A percentile compares a stretch with the other conserved stretches of the same genome.
phyloP scores from a whole-genome alignment of 2,888 invertebrate genomes.

The Hyposoter didymator region DNA sequence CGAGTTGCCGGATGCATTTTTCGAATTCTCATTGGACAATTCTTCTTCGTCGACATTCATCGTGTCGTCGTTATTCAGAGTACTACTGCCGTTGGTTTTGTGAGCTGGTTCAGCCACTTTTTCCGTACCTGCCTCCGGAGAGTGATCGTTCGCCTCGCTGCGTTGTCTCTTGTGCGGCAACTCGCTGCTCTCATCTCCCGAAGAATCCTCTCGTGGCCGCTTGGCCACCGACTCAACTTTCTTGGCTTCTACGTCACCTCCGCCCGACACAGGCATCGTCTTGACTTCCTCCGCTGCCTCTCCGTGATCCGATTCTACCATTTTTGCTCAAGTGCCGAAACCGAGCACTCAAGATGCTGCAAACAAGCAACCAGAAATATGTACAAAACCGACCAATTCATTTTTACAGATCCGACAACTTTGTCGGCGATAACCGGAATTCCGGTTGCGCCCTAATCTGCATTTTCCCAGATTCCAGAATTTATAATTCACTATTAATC shows the following conservation, averaged over 20 bases:
- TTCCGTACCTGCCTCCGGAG: slow-evolving; percentile 69
- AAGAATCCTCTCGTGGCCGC: slow-evolving; percentile 71
- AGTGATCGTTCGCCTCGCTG: slow-evolving; percentile 54
- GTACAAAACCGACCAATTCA: background rate
- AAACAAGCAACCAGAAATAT: slow-evolving; percentile 6
- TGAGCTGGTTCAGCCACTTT: slow-evolving; percentile 62
- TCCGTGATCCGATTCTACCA: slow-evolving; percentile 78
- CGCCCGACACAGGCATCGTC: slow-evolving; percentile 41
- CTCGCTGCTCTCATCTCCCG: slow-evolving; percentile 70
- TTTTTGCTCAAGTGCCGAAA: slow-evolving; percentile 62
- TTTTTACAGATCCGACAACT: too few relatives aligned
- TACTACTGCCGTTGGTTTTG: slow-evolving; percentile 66
- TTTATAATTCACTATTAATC: background rate
- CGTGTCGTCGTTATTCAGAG: slow-evolving; percentile 44
- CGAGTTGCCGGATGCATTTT: slow-evolving; percentile 39
- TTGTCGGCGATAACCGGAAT: too few relatives aligned
- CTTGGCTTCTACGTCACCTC: slow-evolving; percentile 43
- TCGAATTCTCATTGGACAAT: slow-evolving; percentile 53
- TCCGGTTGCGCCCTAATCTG: background rate
- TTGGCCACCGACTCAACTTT: slow-evolving; percentile 68
- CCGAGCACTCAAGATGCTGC: slow-evolving; percentile 3
- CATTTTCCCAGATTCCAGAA: background rate
- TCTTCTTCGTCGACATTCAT: slow-evolving; percentile 54
- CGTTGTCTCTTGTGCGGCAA: slow-evolving; percentile 68
- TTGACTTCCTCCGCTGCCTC: slow-evolving; percentile 67